These are phyloP conservation scores for Halyomorpha halys DNA, from an alignment of 1,140 invertebrate genomes.

Conservation along the genomic window DNA sequence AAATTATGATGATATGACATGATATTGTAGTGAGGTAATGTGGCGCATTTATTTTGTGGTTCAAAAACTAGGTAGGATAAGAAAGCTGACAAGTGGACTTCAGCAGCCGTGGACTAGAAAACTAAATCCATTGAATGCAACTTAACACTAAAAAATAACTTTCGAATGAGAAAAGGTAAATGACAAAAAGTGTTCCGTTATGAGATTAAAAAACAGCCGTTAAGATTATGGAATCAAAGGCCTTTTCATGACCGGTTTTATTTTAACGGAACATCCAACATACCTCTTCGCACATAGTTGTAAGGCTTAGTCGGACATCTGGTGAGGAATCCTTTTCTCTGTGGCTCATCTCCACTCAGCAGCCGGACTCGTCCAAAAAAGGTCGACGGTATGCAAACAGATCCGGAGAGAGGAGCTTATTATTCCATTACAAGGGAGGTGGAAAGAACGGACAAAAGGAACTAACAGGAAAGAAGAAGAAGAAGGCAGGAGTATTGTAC, in stretches of 20 bases:
- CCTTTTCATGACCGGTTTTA: slow-evolving; percentile 1
- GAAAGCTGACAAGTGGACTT: too few species aligned
- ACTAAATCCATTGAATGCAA: too few species aligned
- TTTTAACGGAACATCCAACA: slow-evolving; percentile 7
- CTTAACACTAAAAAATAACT: too few species aligned
- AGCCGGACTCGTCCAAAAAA: slow-evolving; percentile 7
- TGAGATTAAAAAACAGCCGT: too few species aligned
- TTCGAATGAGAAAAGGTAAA: too few species aligned
- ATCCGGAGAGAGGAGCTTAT: slow-evolving; percentile 5
- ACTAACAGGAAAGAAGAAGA: background rate
- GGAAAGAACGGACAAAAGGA: background rate
- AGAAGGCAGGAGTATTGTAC: slow-evolving; percentile 6
- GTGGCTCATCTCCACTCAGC: background rate
- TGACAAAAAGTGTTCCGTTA: too few species aligned
- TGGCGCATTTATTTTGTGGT: too few species aligned
- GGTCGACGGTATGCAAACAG: slow-evolving; percentile 10
- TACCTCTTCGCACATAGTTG: background rate
- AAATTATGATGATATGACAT: too few species aligned
- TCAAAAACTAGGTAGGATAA: too few species aligned
- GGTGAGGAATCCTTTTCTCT: slow-evolving; percentile 15
- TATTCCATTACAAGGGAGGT: slow-evolving; percentile 14
- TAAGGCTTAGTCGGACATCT: slow-evolving; percentile 1
- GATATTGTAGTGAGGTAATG: too few species aligned
- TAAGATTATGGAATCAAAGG: slow-evolving; percentile 3
- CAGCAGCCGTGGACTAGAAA: too few species aligned